Base-by-base conservation (phyloP, 2,113 vertebrate genomes). In the Junco hyemalis region DNA sequence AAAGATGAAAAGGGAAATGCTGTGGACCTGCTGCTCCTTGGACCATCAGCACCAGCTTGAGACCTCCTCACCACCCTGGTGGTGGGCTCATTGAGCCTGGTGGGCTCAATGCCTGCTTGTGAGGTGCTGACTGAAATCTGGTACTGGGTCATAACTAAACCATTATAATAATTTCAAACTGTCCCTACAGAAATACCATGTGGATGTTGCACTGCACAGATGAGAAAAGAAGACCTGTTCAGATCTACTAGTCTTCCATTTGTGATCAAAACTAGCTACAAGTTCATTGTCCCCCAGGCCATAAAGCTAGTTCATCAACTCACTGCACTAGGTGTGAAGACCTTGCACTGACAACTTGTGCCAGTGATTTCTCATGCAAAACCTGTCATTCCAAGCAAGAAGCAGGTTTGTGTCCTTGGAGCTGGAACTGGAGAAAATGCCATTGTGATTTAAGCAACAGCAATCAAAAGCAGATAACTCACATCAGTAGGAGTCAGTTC, bases 391-490 rank as follows among this genome's bases (percentile, higher is more conserved):
- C 18, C 38, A 71, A 71, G 44, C n/a, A 69, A 95, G 72, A 93
- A 33, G 6, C 25, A 93, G 33, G 17, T 92, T 88, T 92, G 65
- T 92, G 80, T 95, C 92, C 77, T 95, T 91, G 78, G 53, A 93
- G 35, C 35, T 90, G 53, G 63, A 97, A 79, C 40, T 81, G 79
- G 44, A 93, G 68, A 95, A 97, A 97, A 97, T 87, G 76, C 65
- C 87, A 81, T 40, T 82, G 56, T 79, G 92, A 86, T 96, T 97
- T 94, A 96, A 96, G 68, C 54, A 97, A 91, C 40, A 95, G 51
- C 79, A 87, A 97, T 96, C 81, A 96, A 94, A 97, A 96, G 78
- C 68, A 95, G 59, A 63, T 80, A 76, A 77, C 31, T 86, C 74
- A 76, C 74, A 95, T 96, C 84, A 97, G 72, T 66, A 97, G 66